Evolutionary conservation across 30 jellyfish, hydroid and myxozoan genomes (phyloP).

Genomic region (Aurelia aurita complex sp. Pacific): DNA sequence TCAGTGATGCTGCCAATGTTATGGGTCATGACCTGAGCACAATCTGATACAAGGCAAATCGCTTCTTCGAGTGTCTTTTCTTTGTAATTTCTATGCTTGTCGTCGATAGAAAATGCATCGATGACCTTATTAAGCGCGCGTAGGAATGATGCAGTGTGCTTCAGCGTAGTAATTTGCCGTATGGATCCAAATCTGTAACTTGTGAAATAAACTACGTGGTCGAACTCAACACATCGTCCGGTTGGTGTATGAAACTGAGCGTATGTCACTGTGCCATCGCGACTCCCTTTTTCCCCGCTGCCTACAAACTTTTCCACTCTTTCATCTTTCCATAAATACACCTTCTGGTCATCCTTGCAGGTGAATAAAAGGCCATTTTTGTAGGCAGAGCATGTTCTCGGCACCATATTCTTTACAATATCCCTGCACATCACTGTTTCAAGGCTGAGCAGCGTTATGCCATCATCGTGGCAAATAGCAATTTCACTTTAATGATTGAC

Average conservation of each 20-base stretch:
- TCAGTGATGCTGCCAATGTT: not conserved
- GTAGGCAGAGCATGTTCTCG: not conserved
- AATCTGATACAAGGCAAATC: conserved; percentile 16
- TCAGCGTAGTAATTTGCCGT: conserved; percentile 19
- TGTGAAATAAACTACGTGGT: conserved; percentile 24
- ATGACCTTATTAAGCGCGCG: not conserved
- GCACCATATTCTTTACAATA: not conserved
- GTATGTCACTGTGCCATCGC: not conserved
- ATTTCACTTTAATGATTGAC: not conserved
- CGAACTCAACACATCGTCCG: not conserved
- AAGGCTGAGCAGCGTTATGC: not conserved
- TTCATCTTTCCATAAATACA: not conserved
- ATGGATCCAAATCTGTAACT: conserved; percentile 18
- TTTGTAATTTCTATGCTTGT: conserved; percentile 12
- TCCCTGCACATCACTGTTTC: not conserved
- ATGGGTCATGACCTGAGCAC: not conserved
- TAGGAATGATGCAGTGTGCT: conserved; percentile 1
- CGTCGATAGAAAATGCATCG: conserved; percentile 18
- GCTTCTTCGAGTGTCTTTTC: conserved; percentile 14
- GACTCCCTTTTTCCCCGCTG: not conserved
- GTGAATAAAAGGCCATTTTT: conserved; percentile 15
- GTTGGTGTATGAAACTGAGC: not conserved
- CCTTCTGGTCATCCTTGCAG: conserved; percentile 11
- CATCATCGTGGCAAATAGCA: not conserved
- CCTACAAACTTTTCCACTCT: not conserved